Evolutionary conservation across 2,888 invertebrate species (phyloP).

Genomic region (Lasioglossum villosulum): DNA sequence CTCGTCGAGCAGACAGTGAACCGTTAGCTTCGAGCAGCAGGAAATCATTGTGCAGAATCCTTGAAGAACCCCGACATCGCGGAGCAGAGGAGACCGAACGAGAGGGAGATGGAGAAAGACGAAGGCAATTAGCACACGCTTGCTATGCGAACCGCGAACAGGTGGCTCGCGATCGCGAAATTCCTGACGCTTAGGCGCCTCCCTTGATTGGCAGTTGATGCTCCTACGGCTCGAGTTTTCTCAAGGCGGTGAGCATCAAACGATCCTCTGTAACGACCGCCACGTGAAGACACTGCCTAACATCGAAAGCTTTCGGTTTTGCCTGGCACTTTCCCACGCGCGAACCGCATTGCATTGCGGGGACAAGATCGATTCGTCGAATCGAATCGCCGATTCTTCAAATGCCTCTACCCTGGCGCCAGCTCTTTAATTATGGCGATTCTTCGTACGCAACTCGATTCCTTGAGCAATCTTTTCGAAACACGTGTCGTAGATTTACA

Average conservation of each 20-base stretch:
- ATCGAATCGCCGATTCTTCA: conserved; percentile 2
- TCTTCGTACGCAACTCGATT: not conserved
- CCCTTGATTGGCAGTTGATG: conserved; percentile 70
- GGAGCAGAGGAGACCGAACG: not conserved
- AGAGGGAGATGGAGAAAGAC: conserved; percentile 31
- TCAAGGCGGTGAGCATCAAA: conserved; percentile 68
- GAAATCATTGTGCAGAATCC: conserved; percentile 10
- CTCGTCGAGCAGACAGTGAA: not conserved
- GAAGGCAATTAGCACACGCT: conserved; percentile 80
- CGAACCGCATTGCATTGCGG: conserved; percentile 42
- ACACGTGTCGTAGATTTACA: too few species aligned
- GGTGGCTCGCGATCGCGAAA: conserved; percentile 69
- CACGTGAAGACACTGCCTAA: conserved; percentile 59
- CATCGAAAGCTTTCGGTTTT: conserved; percentile 25
- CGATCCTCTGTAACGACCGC: conserved; percentile 44
- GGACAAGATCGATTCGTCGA: conserved; percentile 8
- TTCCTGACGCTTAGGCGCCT: conserved; percentile 70
- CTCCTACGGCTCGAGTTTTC: conserved; percentile 47
- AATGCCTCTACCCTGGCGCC: not conserved
- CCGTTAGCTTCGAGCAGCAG: not conserved
- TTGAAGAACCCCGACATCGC: conserved; percentile 1
- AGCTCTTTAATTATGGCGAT: not conserved
- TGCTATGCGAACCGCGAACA: conserved; percentile 72
- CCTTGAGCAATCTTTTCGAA: not conserved
- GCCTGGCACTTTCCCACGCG: conserved; percentile 44